Conservation (phyloP, 2,113 vertebrate species). For the Apteryx mantelli region DNA sequence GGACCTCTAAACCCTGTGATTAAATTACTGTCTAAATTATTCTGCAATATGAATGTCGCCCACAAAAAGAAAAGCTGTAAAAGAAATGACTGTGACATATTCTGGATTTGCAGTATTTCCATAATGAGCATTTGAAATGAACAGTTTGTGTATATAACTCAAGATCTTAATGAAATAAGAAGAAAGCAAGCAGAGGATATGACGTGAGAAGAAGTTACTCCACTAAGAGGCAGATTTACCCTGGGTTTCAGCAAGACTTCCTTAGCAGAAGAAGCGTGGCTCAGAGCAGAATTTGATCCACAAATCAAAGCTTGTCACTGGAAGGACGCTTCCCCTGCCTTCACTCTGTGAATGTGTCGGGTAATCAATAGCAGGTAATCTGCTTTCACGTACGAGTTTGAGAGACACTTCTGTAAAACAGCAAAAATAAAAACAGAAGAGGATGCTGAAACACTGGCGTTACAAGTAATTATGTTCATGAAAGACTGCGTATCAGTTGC, state of each 20-base stretch:
- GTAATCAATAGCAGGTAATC: slow-evolving; percentile 1
- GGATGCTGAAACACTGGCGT: not conserved
- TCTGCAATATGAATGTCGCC: slow-evolving; percentile 54
- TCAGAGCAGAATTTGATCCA: slow-evolving; percentile 2
- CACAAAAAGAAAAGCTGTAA: slow-evolving; percentile 45
- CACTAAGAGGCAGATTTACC: not conserved
- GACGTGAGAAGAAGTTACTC: not conserved
- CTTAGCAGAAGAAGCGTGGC: not conserved
- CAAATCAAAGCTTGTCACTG: not conserved
- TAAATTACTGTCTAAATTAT: slow-evolving; percentile 74
- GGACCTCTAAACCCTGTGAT: slow-evolving; percentile 74
- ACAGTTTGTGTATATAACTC: not conserved
- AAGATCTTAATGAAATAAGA: slow-evolving; percentile 19
- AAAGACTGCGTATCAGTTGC: not conserved
- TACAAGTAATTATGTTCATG: not conserved
- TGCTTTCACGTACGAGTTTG: not conserved
- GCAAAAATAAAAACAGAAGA: not conserved
- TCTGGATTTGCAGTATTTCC: slow-evolving; percentile 41
- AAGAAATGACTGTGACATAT: slow-evolving; percentile 54
- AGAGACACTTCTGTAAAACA: not conserved
- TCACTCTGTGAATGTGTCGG: not conserved
- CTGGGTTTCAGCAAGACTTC: not conserved
- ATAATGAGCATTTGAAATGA: slow-evolving; percentile 22
- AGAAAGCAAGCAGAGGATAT: not conserved
- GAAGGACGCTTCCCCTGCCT: not conserved